Percentiles rank a stretch among this genome's conserved stretches.
These are phyloP conservation scores for Amphipyra tragopoginis DNA, from an alignment of 2,888 invertebrate species.

Conservation along the genomic window DNA sequence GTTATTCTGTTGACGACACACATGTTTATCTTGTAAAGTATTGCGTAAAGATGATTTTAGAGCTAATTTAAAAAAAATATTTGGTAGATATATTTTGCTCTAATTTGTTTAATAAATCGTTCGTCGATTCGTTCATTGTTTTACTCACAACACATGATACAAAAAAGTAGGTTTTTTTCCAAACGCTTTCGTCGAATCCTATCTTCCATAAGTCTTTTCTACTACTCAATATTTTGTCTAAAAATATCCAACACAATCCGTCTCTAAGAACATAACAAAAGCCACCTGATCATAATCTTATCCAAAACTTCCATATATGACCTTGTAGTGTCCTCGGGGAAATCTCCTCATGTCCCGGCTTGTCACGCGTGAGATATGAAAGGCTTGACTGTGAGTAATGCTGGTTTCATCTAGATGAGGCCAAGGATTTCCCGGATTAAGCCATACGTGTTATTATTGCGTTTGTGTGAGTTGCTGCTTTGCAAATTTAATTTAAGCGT, in stretches of 20 bases:
- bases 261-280: slow-evolving; percentile 22
- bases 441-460: slow-evolving; percentile 37
- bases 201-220: neutral
- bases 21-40: too few species aligned
- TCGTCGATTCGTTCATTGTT: too few species aligned
- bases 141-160: too few species aligned
- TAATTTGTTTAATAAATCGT: too few species aligned
- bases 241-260: slow-evolving; percentile 24
- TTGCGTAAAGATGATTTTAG: too few species aligned
- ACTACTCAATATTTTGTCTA: neutral
- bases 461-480: slow-evolving; percentile 35
- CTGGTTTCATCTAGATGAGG: slow-evolving; percentile 54
- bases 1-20: too few species aligned
- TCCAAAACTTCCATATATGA: slow-evolving; percentile 54
- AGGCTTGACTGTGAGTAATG: slow-evolving; percentile 57
- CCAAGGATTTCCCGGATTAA: slow-evolving; percentile 56
- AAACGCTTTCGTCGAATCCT: too few species aligned
- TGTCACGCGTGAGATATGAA: slow-evolving; percentile 65
- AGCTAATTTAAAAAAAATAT: too few species aligned
- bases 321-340: slow-evolving; percentile 67
- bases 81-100: too few species aligned
- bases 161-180: too few species aligned
- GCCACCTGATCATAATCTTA: slow-evolving; percentile 57
- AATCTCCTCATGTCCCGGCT: slow-evolving; percentile 63
- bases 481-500: slow-evolving; percentile 30